Percentiles rank a stretch among this genome's conserved stretches.
phyloP scores from a whole-genome alignment of 2,797 vertebrate genomes.

The Microtus californicus region DNA sequence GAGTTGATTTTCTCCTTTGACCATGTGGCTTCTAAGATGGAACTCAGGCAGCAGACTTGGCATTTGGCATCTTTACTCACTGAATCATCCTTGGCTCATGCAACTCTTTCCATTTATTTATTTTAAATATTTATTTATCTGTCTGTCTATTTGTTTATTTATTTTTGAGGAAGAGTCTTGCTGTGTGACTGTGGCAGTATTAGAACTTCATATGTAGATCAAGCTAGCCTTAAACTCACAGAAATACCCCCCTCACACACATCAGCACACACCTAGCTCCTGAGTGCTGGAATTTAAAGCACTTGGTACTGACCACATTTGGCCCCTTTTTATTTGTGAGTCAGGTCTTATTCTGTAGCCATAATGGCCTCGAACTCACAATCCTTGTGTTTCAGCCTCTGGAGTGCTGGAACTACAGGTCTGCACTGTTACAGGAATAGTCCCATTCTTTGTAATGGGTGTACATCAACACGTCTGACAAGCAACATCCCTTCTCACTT shows the following conservation, averaged over 20 bases:
- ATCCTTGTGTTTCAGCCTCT: not conserved
- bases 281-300: not conserved
- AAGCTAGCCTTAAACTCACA: not conserved
- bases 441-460: not conserved
- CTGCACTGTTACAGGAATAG: not conserved
- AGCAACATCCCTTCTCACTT: not conserved
- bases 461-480: not conserved
- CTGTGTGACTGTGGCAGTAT: not conserved
- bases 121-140: not conserved
- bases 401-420: not conserved
- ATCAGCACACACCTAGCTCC: not conserved
- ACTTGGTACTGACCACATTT: not conserved
- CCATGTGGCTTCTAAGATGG: not conserved
- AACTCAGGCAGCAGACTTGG: not conserved
- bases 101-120: not conserved
- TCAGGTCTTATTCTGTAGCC: not conserved
- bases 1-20: not conserved
- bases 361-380: not conserved
- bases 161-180: not conserved
- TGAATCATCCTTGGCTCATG: not conserved
- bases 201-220: not conserved
- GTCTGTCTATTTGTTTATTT: not conserved
- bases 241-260: not conserved
- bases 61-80: not conserved
- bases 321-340: not conserved